A percentile compares a stretch with the other conserved stretches of the same genome.
Conservation (phyloP, 53 echinoderm and acorn worm species). For the Holothuria leucospilota region DNA sequence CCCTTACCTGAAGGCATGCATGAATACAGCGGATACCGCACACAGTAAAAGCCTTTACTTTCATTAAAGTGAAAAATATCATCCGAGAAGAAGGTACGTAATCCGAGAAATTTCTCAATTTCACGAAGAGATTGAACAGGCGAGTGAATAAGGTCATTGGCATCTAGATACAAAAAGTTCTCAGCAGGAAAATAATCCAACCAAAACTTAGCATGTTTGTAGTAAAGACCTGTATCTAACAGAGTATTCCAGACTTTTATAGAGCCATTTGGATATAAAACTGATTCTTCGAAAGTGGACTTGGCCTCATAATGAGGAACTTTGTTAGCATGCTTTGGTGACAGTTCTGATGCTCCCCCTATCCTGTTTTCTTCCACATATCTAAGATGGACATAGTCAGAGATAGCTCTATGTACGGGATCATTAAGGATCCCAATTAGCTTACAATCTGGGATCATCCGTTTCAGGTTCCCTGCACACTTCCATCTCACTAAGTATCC, state of each 20-base stretch:
- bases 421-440: slow-evolving; percentile 84
- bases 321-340: slow-evolving; percentile 3
- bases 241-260: slow-evolving; percentile 70
- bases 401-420: slow-evolving; percentile 85
- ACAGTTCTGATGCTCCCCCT: slow-evolving; percentile 36
- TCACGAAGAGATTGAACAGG: slow-evolving; percentile 65
- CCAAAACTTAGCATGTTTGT: slow-evolving; percentile 69
- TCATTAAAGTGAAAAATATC: slow-evolving; percentile 84
- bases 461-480: slow-evolving; percentile 57
- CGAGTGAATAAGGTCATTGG: slow-evolving; percentile 68
- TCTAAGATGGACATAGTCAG: slow-evolving; percentile 83
- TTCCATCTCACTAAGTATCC: slow-evolving; percentile 66
- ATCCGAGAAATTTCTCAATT: slow-evolving; percentile 78
- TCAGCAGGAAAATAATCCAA: slow-evolving; percentile 68
- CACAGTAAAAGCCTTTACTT: slow-evolving; percentile 82
- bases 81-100: slow-evolving; percentile 70
- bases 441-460: slow-evolving; percentile 61
- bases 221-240: slow-evolving; percentile 79
- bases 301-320: slow-evolving; percentile 58
- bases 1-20: slow-evolving; percentile 84
- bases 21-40: slow-evolving; percentile 73
- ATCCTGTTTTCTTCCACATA: slow-evolving; percentile 21
- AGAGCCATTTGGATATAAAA: slow-evolving; percentile 66
- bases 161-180: slow-evolving; percentile 76
- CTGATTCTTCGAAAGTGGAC: slow-evolving; percentile 75